phyloP scores from a whole-genome alignment of 2,888 invertebrate species.

The Synanthedon tipuliformis region DNA sequence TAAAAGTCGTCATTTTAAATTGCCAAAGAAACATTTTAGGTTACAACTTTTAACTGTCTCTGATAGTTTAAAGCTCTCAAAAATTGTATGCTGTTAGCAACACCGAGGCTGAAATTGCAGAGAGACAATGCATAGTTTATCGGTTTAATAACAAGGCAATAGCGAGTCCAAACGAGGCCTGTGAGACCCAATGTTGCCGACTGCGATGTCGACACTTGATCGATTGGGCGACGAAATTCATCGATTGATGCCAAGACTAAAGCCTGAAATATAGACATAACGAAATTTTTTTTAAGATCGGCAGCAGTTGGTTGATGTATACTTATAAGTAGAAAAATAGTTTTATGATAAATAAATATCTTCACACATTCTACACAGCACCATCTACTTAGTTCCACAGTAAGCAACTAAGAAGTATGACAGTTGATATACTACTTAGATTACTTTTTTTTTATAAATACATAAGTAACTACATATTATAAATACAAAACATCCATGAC shows the following conservation, averaged over 20 bases:
- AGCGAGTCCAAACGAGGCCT: slow-evolving; percentile 94
- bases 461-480: no score
- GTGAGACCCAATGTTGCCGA: slow-evolving; percentile 86
- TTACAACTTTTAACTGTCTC: background rate
- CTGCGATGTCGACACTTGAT: slow-evolving; percentile 85
- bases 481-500: no score
- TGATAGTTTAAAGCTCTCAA: slow-evolving; percentile 72
- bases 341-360: no score
- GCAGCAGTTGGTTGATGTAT: background rate
- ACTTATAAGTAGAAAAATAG: background rate
- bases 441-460: no score
- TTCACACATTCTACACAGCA: no score
- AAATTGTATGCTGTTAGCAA: slow-evolving; percentile 87
- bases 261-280: slow-evolving; percentile 32
- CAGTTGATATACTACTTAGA: no score
- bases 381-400: no score
- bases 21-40: background rate
- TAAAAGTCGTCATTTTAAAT: no score
- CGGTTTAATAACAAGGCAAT: slow-evolving; percentile 94
- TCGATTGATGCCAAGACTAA: slow-evolving; percentile 90
- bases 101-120: slow-evolving; percentile 94
- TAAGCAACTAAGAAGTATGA: no score
- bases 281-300: background rate
- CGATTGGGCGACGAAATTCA: slow-evolving; percentile 88
- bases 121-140: slow-evolving; percentile 93